Conservation (phyloP, 2,888 invertebrate species). For the Ctena decussata region DNA sequence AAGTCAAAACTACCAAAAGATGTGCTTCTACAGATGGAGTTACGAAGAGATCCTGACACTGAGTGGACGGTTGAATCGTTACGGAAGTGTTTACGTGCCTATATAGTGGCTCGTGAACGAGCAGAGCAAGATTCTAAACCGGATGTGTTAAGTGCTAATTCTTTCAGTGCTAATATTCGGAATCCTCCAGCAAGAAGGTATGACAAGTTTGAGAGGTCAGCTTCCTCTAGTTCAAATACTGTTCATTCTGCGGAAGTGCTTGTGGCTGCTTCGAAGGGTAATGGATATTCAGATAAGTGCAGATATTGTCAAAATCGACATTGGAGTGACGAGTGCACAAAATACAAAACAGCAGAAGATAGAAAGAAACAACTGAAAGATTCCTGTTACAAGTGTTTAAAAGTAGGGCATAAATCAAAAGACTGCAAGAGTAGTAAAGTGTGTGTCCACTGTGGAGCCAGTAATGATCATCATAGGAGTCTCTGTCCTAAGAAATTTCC, state of each 20-base stretch:
- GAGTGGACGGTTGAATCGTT: constrained; percentile 21
- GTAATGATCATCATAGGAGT: constrained; percentile 22
- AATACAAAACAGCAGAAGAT: not conserved
- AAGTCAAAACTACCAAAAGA: constrained; percentile 20
- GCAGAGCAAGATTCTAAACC: constrained; percentile 16
- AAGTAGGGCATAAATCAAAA: constrained; percentile 15
- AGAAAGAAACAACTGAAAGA: constrained; percentile 20
- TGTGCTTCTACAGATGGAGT: constrained; percentile 30
- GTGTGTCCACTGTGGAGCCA: constrained; percentile 16
- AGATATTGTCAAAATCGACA: constrained; percentile 14
- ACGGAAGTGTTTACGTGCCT: constrained; percentile 16
- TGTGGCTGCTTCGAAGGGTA: not conserved
- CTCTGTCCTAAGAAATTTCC: constrained; percentile 22
- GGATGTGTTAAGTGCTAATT: not conserved
- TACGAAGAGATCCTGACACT: constrained; percentile 7
- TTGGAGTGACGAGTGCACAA: constrained; percentile 21
- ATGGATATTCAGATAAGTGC: constrained; percentile 9
- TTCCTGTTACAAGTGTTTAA: constrained; percentile 17
- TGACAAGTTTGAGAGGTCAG: not conserved
- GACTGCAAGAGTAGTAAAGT: constrained; percentile 9
- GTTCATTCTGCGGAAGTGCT: not conserved
- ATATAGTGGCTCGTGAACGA: constrained; percentile 11
- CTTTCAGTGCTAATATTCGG: not conserved
- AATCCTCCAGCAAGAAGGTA: not conserved
- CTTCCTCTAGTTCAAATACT: not conserved